A percentile compares a stretch with the other conserved stretches of the same genome.
Conservation (phyloP, 1,140 invertebrate species). For the Neodiprion virginianus region DNA sequence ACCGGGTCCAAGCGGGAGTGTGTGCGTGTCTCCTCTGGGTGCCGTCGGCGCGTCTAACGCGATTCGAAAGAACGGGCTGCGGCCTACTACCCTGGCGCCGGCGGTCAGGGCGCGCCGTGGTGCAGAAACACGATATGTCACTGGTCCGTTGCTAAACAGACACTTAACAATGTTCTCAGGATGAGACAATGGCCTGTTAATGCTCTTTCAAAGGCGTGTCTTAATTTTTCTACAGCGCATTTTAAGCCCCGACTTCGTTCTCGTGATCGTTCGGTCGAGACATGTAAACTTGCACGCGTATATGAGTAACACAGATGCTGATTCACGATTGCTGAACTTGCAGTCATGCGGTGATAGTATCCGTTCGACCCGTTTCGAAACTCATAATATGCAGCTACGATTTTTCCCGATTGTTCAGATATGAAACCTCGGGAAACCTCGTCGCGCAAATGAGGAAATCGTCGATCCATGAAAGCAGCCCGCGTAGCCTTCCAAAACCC, state of each 20-base stretch:
- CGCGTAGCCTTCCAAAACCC: too few relatives aligned
- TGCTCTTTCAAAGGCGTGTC: conserved; percentile 12
- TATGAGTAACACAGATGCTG: too few relatives aligned
- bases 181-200: conserved; percentile 16
- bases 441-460: too few relatives aligned
- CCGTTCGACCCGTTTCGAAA: neutral
- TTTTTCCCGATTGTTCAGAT: too few relatives aligned
- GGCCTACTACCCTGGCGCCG: conserved; percentile 14
- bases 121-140: conserved; percentile 12
- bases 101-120: neutral
- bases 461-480: too few relatives aligned
- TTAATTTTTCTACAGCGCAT: conserved; percentile 3
- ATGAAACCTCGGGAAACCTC: too few relatives aligned
- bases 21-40: neutral
- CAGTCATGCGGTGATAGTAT: neutral
- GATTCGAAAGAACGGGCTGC: neutral
- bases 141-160: conserved; percentile 12
- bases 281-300: too few relatives aligned
- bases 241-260: neutral
- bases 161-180: conserved; percentile 13
- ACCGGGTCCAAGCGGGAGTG: neutral
- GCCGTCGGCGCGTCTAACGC: conserved; percentile 8
- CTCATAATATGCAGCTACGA: neutral
- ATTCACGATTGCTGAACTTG: neutral
- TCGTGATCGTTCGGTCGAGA: neutral